These are phyloP conservation scores for Dinomys branickii DNA, from an alignment of 2,113 vertebrate genomes.

Conservation along the genomic window DNA sequence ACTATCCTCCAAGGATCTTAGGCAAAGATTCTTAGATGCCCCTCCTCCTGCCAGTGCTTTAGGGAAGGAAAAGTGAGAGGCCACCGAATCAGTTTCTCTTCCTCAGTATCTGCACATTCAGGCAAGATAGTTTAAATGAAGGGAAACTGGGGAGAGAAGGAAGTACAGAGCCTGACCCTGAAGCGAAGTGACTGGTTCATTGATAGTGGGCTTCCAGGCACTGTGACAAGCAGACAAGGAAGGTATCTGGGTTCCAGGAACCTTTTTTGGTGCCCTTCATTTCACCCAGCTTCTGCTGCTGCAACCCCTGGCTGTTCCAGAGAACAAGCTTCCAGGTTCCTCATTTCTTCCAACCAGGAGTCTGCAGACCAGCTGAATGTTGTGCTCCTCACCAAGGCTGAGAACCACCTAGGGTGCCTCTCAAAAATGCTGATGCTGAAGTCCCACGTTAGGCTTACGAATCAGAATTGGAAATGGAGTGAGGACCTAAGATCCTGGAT, in stretches of 20 bases:
- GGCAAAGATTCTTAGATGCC: not conserved
- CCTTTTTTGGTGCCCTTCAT: not conserved
- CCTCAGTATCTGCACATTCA: not conserved
- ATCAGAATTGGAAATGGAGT: not conserved
- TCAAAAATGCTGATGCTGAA: not conserved
- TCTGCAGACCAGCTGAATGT: accelerated
- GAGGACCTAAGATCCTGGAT: not conserved
- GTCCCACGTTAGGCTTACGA: not conserved
- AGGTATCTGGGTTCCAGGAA: not conserved
- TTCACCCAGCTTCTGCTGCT: not conserved
- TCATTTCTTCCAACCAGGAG: not conserved
- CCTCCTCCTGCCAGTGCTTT: not conserved
- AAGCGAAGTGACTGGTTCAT: not conserved
- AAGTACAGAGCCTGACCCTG: not conserved
- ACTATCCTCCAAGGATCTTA: not conserved
- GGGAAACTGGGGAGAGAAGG: not conserved
- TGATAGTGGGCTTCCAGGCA: not conserved
- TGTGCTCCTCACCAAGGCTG: not conserved
- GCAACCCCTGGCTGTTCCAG: not conserved
- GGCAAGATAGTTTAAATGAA: not conserved
- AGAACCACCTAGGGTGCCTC: not conserved
- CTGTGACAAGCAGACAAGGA: not conserved
- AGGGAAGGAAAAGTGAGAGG: not conserved
- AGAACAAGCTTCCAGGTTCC: not conserved
- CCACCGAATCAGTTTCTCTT: not conserved